phyloP scores from a whole-genome alignment of 2,888 invertebrate species.

The Icerya purchasi region DNA sequence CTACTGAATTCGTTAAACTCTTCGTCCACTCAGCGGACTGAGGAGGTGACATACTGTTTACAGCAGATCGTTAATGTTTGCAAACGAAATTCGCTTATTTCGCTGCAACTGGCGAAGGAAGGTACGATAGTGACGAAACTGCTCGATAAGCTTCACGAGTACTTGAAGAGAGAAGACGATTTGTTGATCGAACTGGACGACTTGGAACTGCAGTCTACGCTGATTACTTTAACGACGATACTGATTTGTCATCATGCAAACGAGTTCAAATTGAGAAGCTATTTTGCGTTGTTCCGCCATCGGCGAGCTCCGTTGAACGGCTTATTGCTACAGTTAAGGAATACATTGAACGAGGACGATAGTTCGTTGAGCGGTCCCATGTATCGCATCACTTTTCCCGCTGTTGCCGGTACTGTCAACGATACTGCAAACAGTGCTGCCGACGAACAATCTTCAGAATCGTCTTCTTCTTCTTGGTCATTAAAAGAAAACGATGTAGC shows the following conservation, averaged over 20 bases:
- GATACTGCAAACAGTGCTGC: too few species aligned
- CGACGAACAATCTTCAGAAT: not conserved
- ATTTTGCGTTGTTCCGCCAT: constrained; percentile 13
- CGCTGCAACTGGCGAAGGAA: constrained; percentile 26
- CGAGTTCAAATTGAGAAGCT: constrained; percentile 9
- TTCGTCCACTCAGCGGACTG: constrained; percentile 10
- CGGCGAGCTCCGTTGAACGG: constrained; percentile 6
- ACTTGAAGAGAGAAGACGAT: constrained; percentile 3
- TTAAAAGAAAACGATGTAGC: constrained; percentile 7
- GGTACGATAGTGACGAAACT: constrained; percentile 24
- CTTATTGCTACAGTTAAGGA: not conserved
- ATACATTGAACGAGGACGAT: constrained; percentile 2
- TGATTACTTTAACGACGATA: constrained; percentile 14
- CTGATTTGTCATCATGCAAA: constrained; percentile 14
- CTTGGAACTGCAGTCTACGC: constrained; percentile 9
- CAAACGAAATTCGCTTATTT: constrained; percentile 23
- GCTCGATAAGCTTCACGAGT: constrained; percentile 18
- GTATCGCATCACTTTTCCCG: constrained; percentile 5
- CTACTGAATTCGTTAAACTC: constrained; percentile 10
- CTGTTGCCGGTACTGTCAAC: too few species aligned
- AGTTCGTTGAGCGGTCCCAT: not conserved
- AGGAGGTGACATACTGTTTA: constrained; percentile 15
- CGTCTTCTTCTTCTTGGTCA: not conserved
- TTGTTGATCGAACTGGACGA: constrained; percentile 5
- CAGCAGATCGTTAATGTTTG: constrained; percentile 14